These are phyloP conservation scores for Laticauda laticaudata DNA, from an alignment of 2,113 vertebrate species.

Conservation along the genomic window DNA sequence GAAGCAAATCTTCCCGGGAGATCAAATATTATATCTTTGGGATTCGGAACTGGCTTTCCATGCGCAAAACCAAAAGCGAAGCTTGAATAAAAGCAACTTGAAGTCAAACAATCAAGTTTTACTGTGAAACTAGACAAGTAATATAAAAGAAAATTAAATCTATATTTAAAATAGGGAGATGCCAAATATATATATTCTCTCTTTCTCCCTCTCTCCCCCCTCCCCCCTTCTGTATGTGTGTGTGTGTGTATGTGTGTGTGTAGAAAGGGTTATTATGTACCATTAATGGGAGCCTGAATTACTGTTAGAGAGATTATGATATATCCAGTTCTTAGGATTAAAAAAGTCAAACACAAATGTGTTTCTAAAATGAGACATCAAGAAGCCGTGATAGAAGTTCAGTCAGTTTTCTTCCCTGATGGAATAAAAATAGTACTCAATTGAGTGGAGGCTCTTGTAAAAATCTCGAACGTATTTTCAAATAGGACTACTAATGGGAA, in stretches of 20 bases:
- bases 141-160: not conserved
- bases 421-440: not conserved
- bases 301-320: conserved; percentile 12
- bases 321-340: not conserved
- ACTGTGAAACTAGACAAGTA: not conserved
- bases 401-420: not conserved
- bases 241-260: no score
- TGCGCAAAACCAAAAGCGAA: conserved; percentile 52
- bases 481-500: not conserved
- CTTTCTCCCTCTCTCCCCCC: no score
- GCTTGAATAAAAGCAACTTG: conserved; percentile 41
- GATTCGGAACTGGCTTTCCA: conserved; percentile 66
- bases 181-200: not conserved
- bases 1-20: conserved; percentile 64
- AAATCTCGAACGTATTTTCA: not conserved
- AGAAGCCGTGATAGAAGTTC: not conserved
- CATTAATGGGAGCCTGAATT: conserved; percentile 21
- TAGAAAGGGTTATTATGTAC: not conserved
- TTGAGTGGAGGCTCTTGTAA: not conserved
- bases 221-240: no score
- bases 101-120: not conserved
- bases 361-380: not conserved
- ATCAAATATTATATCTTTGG: conserved; percentile 64
- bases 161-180: not conserved
- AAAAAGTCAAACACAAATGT: not conserved